Conservation (phyloP, 2,797 vertebrate genomes). For the Morus bassanus region DNA sequence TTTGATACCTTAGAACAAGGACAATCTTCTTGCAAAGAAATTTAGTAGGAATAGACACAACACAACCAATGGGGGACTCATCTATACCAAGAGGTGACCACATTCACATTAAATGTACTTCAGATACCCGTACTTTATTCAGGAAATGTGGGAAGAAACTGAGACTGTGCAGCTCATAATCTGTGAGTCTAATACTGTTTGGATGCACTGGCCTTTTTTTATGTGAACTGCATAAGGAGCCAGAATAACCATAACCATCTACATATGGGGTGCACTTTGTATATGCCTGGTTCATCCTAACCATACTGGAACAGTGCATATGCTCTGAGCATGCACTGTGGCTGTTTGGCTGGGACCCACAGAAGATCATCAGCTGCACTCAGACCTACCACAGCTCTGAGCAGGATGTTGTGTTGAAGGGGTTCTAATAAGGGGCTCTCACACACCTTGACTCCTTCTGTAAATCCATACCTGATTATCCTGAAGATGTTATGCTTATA, state of each 20-base stretch:
- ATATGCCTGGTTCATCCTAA: not conserved
- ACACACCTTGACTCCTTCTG: not conserved
- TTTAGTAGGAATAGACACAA: not conserved
- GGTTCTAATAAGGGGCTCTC: not conserved
- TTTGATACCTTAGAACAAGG: not conserved
- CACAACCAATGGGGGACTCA: accelerated
- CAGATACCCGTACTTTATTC: not conserved
- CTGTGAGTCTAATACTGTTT: not conserved
- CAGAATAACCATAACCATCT: not conserved
- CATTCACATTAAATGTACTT: not conserved
- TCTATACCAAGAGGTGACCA: not conserved
- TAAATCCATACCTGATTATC: not conserved
- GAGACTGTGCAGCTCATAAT: not conserved
- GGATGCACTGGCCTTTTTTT: not conserved
- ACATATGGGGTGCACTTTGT: not conserved
- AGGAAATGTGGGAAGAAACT: not conserved
- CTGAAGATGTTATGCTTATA: not conserved
- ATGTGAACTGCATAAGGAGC: not conserved
- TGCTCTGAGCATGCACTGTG: not conserved
- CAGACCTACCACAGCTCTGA: not conserved
- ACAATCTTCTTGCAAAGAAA: not conserved
- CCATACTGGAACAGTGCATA: accelerated
- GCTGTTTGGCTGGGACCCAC: not conserved
- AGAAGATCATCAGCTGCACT: not conserved
- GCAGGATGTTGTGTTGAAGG: not conserved